Base-by-base conservation (phyloP, 2,888 invertebrate species). In the Sinotaia quadrata region DNA sequence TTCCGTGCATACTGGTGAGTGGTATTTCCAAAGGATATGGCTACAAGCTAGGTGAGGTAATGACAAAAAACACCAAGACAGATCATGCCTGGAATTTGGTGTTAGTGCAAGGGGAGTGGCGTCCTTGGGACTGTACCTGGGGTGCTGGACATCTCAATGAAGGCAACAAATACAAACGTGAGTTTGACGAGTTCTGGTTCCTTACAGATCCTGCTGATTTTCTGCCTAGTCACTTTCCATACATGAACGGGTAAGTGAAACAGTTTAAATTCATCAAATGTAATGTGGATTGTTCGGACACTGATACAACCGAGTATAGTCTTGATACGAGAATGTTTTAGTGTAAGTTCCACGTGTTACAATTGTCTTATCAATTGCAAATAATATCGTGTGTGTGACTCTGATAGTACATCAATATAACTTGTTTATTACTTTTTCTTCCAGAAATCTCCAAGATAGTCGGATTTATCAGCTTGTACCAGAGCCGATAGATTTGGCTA, bases 21-120 rank as follows among this genome's bases (percentile, higher is more conserved):
- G 60, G 60, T 27, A 27, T 60, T 12, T 44, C 47, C 44, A 60
- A 60, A 33, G 60, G 60, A 3, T 60, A 60, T 47, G 47, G 60
- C 47, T 47, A 60, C 33, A 33, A 60, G 33, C 60, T 47, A 47
- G 60, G 37, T 31, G 37, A 44, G 3, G 33, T 60, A 10, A 37
- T n/a, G n/a, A 34, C 56, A 10, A 29, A 15, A 8, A 12, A 27
- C 29, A 10, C 37, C 58, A 37, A 37, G 37, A 47, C 21, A 31
- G 47, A 60, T 21, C 60, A 60, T 47, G 44, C 47, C 33, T 60
- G 60, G 60, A 60, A 60, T 47, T 21, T 60, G 44, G 60, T 60
- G 47, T 33, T 60, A 33, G 31, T 60, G 29, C 47, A 60, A 21
- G 60, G 60, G 33, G 60, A 47, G 44, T 60, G 60, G 60, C 60